Conservation (phyloP, 2,113 vertebrate genomes). For the Corapipo altera region DNA sequence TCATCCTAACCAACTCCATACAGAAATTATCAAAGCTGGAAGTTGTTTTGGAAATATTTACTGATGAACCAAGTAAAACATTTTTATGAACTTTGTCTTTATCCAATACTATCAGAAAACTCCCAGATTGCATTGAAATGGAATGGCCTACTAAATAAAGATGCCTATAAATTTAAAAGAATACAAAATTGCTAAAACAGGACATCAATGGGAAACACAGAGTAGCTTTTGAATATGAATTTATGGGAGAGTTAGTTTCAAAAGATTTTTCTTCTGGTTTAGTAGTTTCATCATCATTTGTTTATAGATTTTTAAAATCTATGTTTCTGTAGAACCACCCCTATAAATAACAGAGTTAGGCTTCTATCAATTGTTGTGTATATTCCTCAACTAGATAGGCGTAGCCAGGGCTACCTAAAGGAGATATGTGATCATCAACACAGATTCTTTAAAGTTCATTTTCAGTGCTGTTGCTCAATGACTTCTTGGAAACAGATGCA, state of each 20-base stretch:
- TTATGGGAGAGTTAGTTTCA: neutral
- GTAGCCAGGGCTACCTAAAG: neutral
- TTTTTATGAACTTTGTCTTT: neutral
- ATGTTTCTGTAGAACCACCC: neutral
- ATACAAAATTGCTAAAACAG: neutral
- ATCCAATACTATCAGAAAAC: neutral
- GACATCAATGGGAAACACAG: neutral
- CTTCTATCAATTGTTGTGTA: neutral
- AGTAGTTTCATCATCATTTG: neutral
- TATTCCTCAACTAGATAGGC: neutral
- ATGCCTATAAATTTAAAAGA: neutral
- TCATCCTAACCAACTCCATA: neutral
- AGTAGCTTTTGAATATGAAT: neutral
- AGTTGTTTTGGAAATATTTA: neutral
- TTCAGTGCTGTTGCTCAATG: neutral
- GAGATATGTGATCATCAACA: neutral
- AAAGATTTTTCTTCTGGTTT: neutral
- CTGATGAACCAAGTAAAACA: neutral
- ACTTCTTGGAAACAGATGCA: neutral
- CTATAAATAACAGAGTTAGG: neutral
- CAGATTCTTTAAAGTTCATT: neutral
- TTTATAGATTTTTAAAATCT: neutral
- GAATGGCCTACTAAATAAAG: neutral
- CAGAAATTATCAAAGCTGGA: neutral
- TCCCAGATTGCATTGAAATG: neutral